These are phyloP conservation scores for Eulemur macaco DNA, from an alignment of 2,113 vertebrate species.

Conservation along the genomic window DNA sequence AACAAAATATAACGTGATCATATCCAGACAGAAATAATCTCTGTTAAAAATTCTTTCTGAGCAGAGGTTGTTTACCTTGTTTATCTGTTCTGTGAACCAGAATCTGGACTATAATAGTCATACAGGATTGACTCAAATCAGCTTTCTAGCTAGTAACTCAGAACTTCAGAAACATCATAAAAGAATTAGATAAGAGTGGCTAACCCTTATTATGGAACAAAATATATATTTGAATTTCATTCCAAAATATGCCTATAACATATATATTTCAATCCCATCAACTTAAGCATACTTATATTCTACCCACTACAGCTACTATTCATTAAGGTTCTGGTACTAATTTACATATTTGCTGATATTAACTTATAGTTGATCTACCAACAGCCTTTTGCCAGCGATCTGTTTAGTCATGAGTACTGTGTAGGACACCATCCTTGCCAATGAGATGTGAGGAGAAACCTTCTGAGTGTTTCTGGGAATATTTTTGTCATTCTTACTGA, in stretches of 20 bases:
- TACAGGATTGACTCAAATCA: background rate
- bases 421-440: background rate
- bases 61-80: background rate
- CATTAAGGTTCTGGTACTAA: background rate
- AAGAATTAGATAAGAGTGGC: background rate
- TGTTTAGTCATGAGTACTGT: background rate
- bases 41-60: conserved; percentile 8
- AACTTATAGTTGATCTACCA: background rate
- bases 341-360: background rate
- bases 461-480: background rate
- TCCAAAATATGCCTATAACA: background rate
- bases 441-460: background rate
- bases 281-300: background rate
- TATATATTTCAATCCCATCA: background rate
- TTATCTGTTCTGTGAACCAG: background rate
- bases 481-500: background rate
- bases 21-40: background rate
- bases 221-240: background rate
- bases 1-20: background rate
- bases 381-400: background rate
- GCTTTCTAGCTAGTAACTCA: background rate
- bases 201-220: background rate
- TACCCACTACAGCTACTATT: background rate
- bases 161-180: background rate
- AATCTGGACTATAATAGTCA: background rate